These are phyloP conservation scores for Numenius phaeopus DNA, from an alignment of 2,797 vertebrate species.

Conservation along the genomic window DNA sequence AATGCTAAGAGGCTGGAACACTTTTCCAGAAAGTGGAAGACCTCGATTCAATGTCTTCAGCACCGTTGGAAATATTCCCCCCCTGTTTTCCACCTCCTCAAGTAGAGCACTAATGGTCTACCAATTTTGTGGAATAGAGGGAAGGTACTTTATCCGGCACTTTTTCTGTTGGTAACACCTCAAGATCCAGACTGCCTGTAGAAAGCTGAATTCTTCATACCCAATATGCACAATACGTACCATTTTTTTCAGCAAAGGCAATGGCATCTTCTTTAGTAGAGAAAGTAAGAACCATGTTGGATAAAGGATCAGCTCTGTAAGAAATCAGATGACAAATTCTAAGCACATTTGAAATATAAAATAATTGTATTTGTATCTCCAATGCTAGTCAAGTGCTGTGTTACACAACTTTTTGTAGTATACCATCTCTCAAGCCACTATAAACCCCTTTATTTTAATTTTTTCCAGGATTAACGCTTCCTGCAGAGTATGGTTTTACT, in stretches of 20 bases:
- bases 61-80: neutral
- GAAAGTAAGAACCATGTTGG: slow-evolving; percentile 92
- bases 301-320: slow-evolving; percentile 93
- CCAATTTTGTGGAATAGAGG: neutral
- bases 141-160: neutral
- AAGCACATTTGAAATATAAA: neutral
- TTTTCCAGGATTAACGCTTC: neutral
- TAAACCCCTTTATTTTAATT: neutral
- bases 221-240: slow-evolving; percentile 71
- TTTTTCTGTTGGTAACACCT: neutral
- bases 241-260: slow-evolving; percentile 97
- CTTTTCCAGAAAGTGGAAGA: neutral
- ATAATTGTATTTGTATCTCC: neutral
- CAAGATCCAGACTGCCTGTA: neutral
- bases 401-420: neutral
- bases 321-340: slow-evolving; percentile 13
- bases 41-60: neutral
- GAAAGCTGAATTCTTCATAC: neutral
- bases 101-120: neutral
- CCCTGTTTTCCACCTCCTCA: neutral
- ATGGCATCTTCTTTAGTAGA: slow-evolving; percentile 92
- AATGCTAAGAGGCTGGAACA: neutral
- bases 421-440: neutral
- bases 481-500: neutral
- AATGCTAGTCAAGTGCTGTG: neutral